A percentile compares a stretch with the other conserved stretches of the same genome.
Conservation (phyloP, 2,113 vertebrate species). For the Trichomycterus rosablanca region DNA sequence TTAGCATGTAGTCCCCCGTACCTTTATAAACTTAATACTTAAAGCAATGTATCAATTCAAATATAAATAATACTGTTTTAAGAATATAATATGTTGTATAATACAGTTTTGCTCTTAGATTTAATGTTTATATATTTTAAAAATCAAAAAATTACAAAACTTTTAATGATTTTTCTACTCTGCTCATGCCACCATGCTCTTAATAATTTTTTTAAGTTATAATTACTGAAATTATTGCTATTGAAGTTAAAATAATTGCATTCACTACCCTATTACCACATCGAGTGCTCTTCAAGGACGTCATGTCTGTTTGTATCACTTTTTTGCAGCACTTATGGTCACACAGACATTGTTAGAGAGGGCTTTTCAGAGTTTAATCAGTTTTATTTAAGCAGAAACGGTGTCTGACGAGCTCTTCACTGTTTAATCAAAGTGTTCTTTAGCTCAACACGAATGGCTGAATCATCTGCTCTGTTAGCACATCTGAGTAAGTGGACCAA, state of each 20-base stretch:
- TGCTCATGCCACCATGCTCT: too few species aligned
- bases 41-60: too few species aligned
- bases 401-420: slow-evolving; percentile 7
- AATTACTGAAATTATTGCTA: neutral
- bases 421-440: slow-evolving; percentile 28
- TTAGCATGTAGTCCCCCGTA: too few species aligned
- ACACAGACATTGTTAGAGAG: neutral
- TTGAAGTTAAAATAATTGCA: neutral
- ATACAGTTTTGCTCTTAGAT: too few species aligned
- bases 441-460: neutral
- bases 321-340: too few species aligned
- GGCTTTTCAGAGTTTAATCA: neutral
- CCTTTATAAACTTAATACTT: too few species aligned
- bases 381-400: slow-evolving; percentile 1
- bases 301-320: neutral
- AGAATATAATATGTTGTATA: too few species aligned
- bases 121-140: too few species aligned
- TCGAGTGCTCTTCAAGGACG: neutral
- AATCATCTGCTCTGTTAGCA: slow-evolving; percentile 3
- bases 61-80: too few species aligned
- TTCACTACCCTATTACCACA: neutral
- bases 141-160: too few species aligned
- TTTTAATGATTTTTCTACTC: too few species aligned
- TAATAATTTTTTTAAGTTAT: too few species aligned
- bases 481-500: neutral